Evolutionary conservation across 2,797 vertebrate genomes (phyloP).

Genomic region (Sylvia borin): DNA sequence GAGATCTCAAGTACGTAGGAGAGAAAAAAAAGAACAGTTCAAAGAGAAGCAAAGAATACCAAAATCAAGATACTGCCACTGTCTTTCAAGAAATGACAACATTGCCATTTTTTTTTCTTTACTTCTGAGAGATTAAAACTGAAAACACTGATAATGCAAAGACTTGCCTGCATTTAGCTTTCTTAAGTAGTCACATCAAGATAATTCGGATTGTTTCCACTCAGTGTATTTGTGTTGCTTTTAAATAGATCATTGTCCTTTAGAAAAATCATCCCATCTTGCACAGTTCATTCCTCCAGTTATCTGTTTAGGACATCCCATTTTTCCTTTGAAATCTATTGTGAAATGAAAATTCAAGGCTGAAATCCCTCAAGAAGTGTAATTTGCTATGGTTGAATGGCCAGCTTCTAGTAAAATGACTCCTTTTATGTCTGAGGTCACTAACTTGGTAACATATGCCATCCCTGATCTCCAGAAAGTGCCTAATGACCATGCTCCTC

Average conservation of each 20-base stretch:
- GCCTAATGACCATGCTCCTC: background rate
- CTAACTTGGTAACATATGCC: background rate
- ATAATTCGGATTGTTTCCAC: background rate
- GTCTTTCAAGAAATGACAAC: background rate
- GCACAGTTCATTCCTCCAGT: background rate
- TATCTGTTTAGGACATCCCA: background rate
- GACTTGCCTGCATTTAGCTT: background rate
- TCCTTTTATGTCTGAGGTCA: conserved; percentile 18
- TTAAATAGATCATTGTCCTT: background rate
- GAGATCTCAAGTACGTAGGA: background rate
- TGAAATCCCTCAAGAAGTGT: conserved; percentile 6
- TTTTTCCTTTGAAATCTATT: conserved; percentile 5
- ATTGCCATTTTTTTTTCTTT: background rate
- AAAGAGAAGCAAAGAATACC: conserved; percentile 7
- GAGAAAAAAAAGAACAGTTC: background rate
- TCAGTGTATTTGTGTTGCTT: background rate
- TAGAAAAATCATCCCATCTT: background rate
- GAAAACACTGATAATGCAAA: background rate
- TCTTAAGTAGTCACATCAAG: background rate
- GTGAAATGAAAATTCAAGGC: conserved; percentile 20
- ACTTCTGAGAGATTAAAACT: conserved; percentile 18
- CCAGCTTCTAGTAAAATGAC: background rate
- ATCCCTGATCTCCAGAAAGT: background rate
- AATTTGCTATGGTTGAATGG: background rate
- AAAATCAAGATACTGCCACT: background rate